A percentile compares a stretch with the other conserved stretches of the same genome.
These are phyloP conservation scores for Frankliniella fusca DNA, from an alignment of 2,888 invertebrate species.

Conservation along the genomic window DNA sequence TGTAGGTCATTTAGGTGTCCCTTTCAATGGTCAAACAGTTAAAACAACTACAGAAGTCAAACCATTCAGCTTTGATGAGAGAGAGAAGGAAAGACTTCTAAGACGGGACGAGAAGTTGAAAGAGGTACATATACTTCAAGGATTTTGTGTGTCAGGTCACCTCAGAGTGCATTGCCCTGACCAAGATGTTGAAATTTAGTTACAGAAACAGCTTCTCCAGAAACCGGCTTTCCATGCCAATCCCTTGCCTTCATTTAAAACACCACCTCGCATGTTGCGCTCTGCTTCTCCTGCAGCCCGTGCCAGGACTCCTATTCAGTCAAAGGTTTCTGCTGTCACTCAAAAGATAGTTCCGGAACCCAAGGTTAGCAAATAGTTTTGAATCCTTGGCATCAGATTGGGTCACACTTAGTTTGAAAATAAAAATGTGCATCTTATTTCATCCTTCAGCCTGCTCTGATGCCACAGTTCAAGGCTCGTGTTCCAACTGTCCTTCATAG, in stretches of 20 bases:
- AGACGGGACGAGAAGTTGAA: background rate
- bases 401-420: background rate
- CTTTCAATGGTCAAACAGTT: background rate
- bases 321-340: background rate
- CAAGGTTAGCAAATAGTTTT: background rate
- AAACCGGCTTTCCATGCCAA: background rate
- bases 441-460: background rate
- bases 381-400: background rate
- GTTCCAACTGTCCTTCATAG: constrained; percentile 15
- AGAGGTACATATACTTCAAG: background rate
- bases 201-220: background rate
- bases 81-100: background rate
- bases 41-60: background rate
- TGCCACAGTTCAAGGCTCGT: constrained; percentile 12
- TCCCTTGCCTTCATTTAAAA: background rate
- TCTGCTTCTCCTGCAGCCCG: background rate
- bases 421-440: background rate
- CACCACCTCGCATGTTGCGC: background rate
- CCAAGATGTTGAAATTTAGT: background rate
- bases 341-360: background rate
- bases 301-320: background rate
- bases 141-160: background rate
- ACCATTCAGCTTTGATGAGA: constrained; percentile 6
- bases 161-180: background rate
- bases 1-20: background rate